phyloP scores from a whole-genome alignment of 2,797 vertebrate species.

The Mus spretus region DNA sequence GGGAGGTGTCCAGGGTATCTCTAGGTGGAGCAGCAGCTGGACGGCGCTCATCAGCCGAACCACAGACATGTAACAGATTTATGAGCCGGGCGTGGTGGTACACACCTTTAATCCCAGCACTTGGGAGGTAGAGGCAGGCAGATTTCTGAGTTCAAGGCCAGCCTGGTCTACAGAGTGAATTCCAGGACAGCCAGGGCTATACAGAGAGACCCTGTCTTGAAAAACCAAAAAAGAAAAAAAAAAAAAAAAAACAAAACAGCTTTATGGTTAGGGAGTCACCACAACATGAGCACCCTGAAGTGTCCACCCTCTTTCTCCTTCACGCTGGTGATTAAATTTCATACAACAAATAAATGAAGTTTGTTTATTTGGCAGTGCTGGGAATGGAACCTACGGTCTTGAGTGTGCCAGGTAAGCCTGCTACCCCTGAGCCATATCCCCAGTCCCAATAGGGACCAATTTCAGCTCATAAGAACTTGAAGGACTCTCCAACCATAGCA shows the following conservation, averaged over 20 bases:
- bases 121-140: too few species aligned
- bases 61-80: rapidly evolving
- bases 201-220: too few species aligned
- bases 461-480: neutral
- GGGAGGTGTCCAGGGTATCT: too few species aligned
- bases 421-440: neutral
- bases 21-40: neutral
- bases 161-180: too few species aligned
- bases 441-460: neutral
- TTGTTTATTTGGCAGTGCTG: neutral
- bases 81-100: too few species aligned
- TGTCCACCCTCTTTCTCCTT: neutral
- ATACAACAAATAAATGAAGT: neutral
- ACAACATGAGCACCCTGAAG: neutral
- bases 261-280: neutral
- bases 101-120: too few species aligned
- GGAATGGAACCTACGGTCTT: neutral
- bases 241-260: too few species aligned
- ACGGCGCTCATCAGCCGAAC: neutral
- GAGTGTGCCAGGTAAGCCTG: neutral
- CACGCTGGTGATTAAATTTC: neutral
- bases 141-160: too few species aligned
- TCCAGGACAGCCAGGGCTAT: too few species aligned
- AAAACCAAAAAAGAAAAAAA: too few species aligned
- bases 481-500: neutral